Base-by-base conservation (phyloP, 1,140 invertebrate genomes). In the Drosophila mauritiana region DNA sequence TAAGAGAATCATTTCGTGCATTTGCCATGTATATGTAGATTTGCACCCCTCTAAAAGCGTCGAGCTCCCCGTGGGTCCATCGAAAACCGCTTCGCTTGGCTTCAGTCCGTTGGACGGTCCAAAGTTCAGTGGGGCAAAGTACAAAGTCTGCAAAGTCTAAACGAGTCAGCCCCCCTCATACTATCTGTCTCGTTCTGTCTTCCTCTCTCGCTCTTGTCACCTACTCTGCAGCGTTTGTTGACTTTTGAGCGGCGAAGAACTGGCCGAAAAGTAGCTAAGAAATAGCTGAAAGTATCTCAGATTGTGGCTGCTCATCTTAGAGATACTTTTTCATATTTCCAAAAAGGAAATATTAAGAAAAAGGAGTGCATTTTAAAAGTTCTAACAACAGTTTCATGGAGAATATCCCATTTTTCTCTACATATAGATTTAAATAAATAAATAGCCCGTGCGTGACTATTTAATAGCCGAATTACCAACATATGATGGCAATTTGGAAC, bases 91-190 rank as follows among this genome's bases (percentile, higher is more conserved):
- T 40, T 51, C 54, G 67, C 56, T 45, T 31, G 46, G 49, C 70
- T 39, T 63, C 64, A 11, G 63, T 69, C 15, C 52, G 5, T 39
- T 20, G 42, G 27, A 31, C 25, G 49, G 67, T 70, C 75, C 90
- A 89, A 91, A 91, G 90, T 91, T 90, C 90, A 91, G 73, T 80
- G 83, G 86, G 81, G 65, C 90, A 91, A 83, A 80, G 90, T 91
- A 73, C 90, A 91, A 91, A 92, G 90, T 92, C 89, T 89, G 78
- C 85, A 84, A 65, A 77, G 79, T 72, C 73, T 64, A 53, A 78
- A 68, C 61, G 49, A 49, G 73, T 76, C 62, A 5, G 6, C 45
- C n/a, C 34, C 40, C 34, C 43, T 48, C 40, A 37, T 13, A 10
- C 25, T 59, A 27, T 52, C 20, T 48, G 40, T 65, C 45, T 45